Conservation (phyloP, 2,113 vertebrate species). For the Cochlearius cochlearius region DNA sequence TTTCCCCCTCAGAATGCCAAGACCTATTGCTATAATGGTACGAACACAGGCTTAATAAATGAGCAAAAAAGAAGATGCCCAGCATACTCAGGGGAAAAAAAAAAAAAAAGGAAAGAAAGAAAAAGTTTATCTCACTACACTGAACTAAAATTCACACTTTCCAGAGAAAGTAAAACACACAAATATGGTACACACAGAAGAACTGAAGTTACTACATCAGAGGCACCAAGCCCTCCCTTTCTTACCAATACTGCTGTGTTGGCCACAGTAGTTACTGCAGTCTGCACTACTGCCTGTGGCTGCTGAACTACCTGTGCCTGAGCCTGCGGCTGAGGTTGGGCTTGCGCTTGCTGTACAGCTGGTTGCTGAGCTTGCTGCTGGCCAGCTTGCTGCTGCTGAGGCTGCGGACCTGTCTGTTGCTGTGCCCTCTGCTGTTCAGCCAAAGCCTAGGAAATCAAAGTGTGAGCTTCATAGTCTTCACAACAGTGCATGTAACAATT, state of each 20-base stretch:
- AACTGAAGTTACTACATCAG: neutral
- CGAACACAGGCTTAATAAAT: neutral
- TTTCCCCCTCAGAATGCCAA: neutral
- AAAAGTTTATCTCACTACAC: neutral
- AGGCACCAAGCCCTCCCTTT: constrained; percentile 2
- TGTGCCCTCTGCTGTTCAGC: constrained; percentile 89
- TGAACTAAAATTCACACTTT: neutral
- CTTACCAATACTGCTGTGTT: constrained; percentile 91
- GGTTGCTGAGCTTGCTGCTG: constrained; percentile 63
- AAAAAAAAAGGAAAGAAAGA: neutral
- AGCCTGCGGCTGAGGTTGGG: constrained; percentile 66
- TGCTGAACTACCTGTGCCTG: constrained; percentile 71
- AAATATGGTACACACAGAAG: neutral
- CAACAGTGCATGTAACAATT: neutral
- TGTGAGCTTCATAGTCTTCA: neutral
- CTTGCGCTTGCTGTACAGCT: constrained; percentile 72
- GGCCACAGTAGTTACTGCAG: constrained; percentile 81
- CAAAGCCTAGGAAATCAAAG: constrained; percentile 75
- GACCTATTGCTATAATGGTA: neutral
- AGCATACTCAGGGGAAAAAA: neutral
- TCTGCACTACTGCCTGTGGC: constrained; percentile 79
- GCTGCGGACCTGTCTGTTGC: constrained; percentile 81
- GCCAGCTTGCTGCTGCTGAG: constrained; percentile 70
- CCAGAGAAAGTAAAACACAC: neutral
- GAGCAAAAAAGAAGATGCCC: neutral